A percentile compares a stretch with the other conserved stretches of the same genome.
These are phyloP conservation scores for Agonopterix alstromeriana DNA, from an alignment of 2,888 invertebrate species.

Conservation along the genomic window DNA sequence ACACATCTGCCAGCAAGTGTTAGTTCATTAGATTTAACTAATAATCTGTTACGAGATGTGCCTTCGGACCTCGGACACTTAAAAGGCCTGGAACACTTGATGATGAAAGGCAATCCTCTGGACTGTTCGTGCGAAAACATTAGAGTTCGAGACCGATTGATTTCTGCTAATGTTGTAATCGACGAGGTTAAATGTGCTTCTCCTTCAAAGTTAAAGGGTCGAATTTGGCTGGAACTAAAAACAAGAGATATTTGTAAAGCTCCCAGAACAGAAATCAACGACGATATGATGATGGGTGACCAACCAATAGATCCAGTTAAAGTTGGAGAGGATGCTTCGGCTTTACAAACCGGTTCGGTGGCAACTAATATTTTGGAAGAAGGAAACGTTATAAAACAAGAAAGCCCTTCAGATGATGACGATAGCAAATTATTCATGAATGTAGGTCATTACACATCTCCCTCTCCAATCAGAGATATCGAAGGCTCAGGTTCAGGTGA, in stretches of 20 bases:
- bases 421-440: conserved; percentile 57
- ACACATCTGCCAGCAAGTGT: conserved; percentile 75
- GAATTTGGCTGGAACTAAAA: conserved; percentile 77
- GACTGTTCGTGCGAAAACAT: conserved; percentile 84
- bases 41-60: conserved; percentile 77
- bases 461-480: conserved; percentile 31
- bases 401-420: conserved; percentile 46
- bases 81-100: conserved; percentile 76
- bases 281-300: conserved; percentile 80
- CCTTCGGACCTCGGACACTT: conserved; percentile 76
- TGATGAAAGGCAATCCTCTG: conserved; percentile 81
- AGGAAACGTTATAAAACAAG: conserved; percentile 52
- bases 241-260: conserved; percentile 72
- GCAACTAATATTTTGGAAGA: conserved; percentile 53
- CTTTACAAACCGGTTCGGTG: conserved; percentile 55
- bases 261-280: conserved; percentile 40
- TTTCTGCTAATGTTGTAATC: conserved; percentile 70
- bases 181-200: conserved; percentile 75
- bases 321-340: conserved; percentile 51
- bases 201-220: conserved; percentile 68
- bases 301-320: conserved; percentile 65
- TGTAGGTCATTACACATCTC: conserved; percentile 36
- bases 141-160: conserved; percentile 77
- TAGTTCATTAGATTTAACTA: conserved; percentile 78
- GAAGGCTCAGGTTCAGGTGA: conserved; percentile 65